Conservation (phyloP, 2,888 invertebrate genomes). For the Cryptophagus acutangulus region DNA sequence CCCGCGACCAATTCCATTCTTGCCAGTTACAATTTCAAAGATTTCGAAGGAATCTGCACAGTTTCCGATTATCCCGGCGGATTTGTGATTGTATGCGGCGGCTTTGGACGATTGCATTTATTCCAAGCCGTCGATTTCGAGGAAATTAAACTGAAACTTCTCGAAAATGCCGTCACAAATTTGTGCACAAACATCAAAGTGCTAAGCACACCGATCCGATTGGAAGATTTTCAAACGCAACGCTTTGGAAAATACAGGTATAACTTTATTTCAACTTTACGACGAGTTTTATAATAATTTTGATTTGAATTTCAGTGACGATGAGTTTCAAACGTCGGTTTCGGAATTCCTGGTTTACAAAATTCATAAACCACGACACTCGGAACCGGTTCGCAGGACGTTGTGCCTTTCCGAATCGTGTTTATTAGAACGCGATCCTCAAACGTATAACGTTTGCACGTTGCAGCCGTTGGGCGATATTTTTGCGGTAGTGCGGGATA, state of each 20-base stretch:
- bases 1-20: slow-evolving; percentile 76
- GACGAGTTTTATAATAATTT: too few relatives aligned
- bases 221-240: slow-evolving; percentile 82
- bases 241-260: slow-evolving; percentile 91
- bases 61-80: slow-evolving; percentile 86
- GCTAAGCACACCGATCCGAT: slow-evolving; percentile 68
- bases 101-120: slow-evolving; percentile 85
- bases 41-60: slow-evolving; percentile 74
- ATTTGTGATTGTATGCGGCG: slow-evolving; percentile 86
- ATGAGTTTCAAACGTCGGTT: slow-evolving; percentile 93
- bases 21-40: slow-evolving; percentile 80
- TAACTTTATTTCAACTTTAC: too few relatives aligned
- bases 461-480: slow-evolving; percentile 77
- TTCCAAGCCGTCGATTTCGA: slow-evolving; percentile 83
- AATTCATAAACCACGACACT: slow-evolving; percentile 71
- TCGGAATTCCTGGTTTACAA: slow-evolving; percentile 97
- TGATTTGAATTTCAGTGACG: slow-evolving; percentile 64
- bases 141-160: slow-evolving; percentile 80
- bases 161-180: slow-evolving; percentile 75
- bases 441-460: slow-evolving; percentile 91
- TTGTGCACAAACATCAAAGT: slow-evolving; percentile 82
- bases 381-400: slow-evolving; percentile 80
- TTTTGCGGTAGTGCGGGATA: slow-evolving; percentile 85
- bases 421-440: slow-evolving; percentile 92
- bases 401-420: slow-evolving; percentile 95